Evolutionary conservation across 1,140 invertebrate genomes (phyloP), one percentile per base, ranked within the genome.

Genomic region (Chionoecetes opilio): DNA sequence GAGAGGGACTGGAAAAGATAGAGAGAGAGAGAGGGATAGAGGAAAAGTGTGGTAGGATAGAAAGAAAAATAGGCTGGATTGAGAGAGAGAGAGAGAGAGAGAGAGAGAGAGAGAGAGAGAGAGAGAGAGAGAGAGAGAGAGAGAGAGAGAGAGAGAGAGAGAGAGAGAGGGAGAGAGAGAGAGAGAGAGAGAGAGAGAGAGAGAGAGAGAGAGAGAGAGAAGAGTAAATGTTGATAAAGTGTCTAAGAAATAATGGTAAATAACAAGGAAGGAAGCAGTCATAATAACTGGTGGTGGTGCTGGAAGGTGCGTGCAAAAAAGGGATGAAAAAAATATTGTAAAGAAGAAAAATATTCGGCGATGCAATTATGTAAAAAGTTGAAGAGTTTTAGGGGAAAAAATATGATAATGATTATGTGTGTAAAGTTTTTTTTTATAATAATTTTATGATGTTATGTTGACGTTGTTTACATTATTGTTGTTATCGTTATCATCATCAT

Each of bases 51-150:
- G 8, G 0, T 53, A 53, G 14, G 41, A 2, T 53, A 14, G 46
- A 17, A 17, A 53, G 21, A 14, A 14, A 9, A 53, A 53, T 17
- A 53, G 8, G 0, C 11, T n/a, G 86, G 86, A 88, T 31, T 14
- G 34, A 17, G 35, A 37, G 86, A 37, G 34, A 38, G 86, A 88
- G 86, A 38, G 34, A 37, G 86, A 88, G 90, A 11, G n/a, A 26
- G 46, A 31, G 0, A 17, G 9, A 87, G 84, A 86, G 84, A 86
- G 84, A 86, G 87, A 41, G 87, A 89, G 87, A 89, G 87, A 41
- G 87, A 89, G 37, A 41, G 87, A 89, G 37, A 41, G 87, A 89
- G 87, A 89, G 87, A 41, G 37, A 90, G 37, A 41, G 88, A 90
- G 88, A 46, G 82, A 84, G 32, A 84, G n/a, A 34, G 82, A 84